Conservation (phyloP, 2,888 invertebrate species). For the Zootermopsis nevadensis region DNA sequence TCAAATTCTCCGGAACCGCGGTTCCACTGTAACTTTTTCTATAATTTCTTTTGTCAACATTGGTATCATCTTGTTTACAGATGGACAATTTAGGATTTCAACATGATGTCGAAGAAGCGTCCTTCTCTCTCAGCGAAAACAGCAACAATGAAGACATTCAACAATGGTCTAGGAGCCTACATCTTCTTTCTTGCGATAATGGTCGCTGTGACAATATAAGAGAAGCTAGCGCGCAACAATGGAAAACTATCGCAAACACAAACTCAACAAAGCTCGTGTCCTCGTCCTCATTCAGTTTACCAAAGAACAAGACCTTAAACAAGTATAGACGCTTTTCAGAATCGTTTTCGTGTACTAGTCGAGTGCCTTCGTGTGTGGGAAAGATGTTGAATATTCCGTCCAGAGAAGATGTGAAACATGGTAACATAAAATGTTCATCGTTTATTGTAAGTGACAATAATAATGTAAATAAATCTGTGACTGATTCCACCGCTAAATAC, state of each 20-base stretch:
- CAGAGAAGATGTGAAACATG: background rate
- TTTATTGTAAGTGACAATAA: conserved; percentile 23
- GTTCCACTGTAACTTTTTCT: too few relatives aligned
- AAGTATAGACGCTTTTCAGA: conserved; percentile 30
- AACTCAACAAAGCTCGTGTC: conserved; percentile 6
- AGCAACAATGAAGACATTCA: background rate
- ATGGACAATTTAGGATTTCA: conserved; percentile 41
- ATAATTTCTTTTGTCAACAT: too few relatives aligned
- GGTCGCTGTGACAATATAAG: background rate
- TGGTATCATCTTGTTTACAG: background rate
- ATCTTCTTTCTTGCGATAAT: background rate
- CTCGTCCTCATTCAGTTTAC: conserved; percentile 27
- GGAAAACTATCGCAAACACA: background rate
- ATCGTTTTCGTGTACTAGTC: conserved; percentile 24
- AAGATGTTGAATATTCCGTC: conserved; percentile 13
- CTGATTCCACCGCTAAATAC: background rate
- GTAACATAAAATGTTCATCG: conserved; percentile 5
- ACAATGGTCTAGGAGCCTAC: background rate
- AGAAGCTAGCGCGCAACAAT: background rate
- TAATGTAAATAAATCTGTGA: background rate
- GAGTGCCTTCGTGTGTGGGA: background rate
- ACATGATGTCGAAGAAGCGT: conserved; percentile 16
- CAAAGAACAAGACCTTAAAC: conserved; percentile 28
- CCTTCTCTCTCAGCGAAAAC: background rate
- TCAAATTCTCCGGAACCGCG: too few relatives aligned